Base-by-base conservation (phyloP, 53 echinoderm and acorn worm genomes). In the Holothuria leucospilota region DNA sequence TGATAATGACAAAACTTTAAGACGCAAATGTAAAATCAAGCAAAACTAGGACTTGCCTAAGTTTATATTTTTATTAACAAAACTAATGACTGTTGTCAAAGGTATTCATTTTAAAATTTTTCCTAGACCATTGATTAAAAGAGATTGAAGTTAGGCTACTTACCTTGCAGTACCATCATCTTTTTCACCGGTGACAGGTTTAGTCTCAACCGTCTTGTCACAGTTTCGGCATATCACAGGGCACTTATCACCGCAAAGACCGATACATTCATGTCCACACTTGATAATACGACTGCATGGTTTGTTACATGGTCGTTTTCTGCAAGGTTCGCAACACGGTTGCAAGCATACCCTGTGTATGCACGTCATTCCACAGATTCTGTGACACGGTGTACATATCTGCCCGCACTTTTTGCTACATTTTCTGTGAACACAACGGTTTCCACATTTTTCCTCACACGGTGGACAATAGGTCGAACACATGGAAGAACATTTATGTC, bases 381-480 rank as follows among this genome's bases (percentile, higher is more conserved):
- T 93, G 62, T 78, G 63, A 74, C 98, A 98, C 27, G 92, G 93
- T 39, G 78, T 83, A 63, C 98, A 98, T 5, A 65, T 29, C 28
- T 93, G 88, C 0, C 95, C 90, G 42, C 98, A 98, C 8, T 42
- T 30, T 18, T 84, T 85, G 0, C 49, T 80, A 77, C 98, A 98
- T 26, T 88, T 88, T 81, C 92, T 93, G 64, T 98, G 98, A 5
- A 72, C 65, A 59, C 95, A 98, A 25, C 87, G 78, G 21, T 93
- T 95, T 71, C 90, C 65, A 66, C 98, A 98, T 41, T 70, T 72
- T 41, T 89, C 70, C 23, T 85, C 78, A 59, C 96, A 96, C 6
- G 96, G 96, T 58, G 95, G 98, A 88, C 95, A 98, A 56, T 90
- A 68, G 14, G 62, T 59, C 11, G 98, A 88, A 68, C 98, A 98